Conservation (phyloP, 2,113 vertebrate genomes). For the Heptranchias perlo region DNA sequence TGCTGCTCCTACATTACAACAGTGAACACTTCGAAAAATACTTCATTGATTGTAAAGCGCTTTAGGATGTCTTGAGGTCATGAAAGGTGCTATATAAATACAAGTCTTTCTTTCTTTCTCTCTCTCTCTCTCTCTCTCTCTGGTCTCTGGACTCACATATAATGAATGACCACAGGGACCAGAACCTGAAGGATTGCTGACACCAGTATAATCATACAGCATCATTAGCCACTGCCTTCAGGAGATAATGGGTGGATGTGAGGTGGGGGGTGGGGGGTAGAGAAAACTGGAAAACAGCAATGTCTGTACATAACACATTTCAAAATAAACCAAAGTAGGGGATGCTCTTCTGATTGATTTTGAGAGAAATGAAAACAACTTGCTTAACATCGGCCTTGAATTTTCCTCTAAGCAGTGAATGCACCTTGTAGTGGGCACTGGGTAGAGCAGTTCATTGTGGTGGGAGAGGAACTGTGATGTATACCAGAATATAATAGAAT, state of each 20-base stretch:
- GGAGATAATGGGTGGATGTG: neutral
- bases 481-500: neutral
- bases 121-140: too few species aligned
- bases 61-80: too few species aligned
- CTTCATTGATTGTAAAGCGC: too few species aligned
- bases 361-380: neutral
- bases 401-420: neutral
- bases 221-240: neutral
- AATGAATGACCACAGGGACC: neutral
- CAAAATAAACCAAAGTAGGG: neutral
- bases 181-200: neutral
- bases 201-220: neutral
- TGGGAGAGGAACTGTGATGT: neutral
- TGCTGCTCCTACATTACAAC: neutral
- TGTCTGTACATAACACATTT: neutral
- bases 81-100: too few species aligned
- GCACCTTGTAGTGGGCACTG: neutral
- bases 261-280: neutral
- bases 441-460: neutral
- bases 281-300: neutral
- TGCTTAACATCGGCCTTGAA: neutral
- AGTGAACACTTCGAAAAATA: too few species aligned
- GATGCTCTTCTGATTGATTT: neutral
- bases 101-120: too few species aligned
- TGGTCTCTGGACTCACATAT: neutral